Base-by-base conservation (phyloP, 2,113 vertebrate species). In the Menura novaehollandiae region DNA sequence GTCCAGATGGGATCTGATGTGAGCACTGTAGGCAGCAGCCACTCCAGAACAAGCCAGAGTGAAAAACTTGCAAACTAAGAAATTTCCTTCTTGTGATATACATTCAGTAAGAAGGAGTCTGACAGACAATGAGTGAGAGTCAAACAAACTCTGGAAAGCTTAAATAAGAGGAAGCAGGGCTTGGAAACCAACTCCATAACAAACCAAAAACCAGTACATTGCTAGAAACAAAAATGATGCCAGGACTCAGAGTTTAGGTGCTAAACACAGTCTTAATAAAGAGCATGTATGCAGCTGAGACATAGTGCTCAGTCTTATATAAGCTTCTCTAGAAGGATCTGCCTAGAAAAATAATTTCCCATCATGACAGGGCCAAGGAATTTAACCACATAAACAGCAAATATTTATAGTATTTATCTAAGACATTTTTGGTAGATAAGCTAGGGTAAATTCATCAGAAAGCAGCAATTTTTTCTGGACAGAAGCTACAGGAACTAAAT, bases 11-110 rank as follows among this genome's bases (percentile, higher is more conserved):
- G 39, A 60, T 49, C 24, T 7, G 12, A 66, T 41, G 7, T 26
- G 24, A 89, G 11, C 10, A 26, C 59, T 62, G 37, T 17, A 67
- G 51, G 35, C 13, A 64, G 28, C 35, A 87, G 47, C 15, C 19
- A 49, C 6, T 16, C 73, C 32, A n/a, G 37, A n/a, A 86, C 7
- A 71, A 62, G 15, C 0, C 5, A 10, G 59, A 84, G 8, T 7
- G 11, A 62, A 52, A 35, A 62, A n/a, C 5, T 59, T 10, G 6
- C 17, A 51, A 55, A 47, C 7, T 10, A 72, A 83, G 20, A 68
- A 44, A 46, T 3, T 5, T 4, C 2, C 0, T 24, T 55, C 12
- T 56, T 62, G 27, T 39, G 11, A 63, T 12, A 12, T 1, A 23
- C 5, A 11, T 7, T 26, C 33, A 35, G 26, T 24, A 55, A 77